Evolutionary conservation across 2,113 vertebrate species (phyloP), one percentile per base, ranked within the genome.

Genomic region (Thryonomys swinderianus): DNA sequence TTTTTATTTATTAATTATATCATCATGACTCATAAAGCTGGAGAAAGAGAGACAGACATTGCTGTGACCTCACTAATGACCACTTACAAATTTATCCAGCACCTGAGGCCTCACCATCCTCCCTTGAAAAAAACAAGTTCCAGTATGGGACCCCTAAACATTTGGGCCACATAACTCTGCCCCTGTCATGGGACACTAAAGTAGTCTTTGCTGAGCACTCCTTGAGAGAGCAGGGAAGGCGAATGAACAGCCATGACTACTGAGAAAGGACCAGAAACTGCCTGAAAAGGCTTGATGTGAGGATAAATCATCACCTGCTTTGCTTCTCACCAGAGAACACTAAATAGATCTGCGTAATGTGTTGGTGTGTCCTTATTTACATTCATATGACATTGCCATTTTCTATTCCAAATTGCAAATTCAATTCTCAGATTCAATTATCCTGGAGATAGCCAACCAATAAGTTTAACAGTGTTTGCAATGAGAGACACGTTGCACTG

Each of bases 391-490:
- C 76, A 88, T 90, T 90, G 87, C 86, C 53, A 76, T 81, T 93
- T 93, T 93, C 59, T 95, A 88, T 95, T 90, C 87, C 92, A 90
- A 90, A 95, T 95, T 89, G 81, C 81, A 88, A 78, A 95, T 95
- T 92, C 74, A 84, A 27, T 91, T 94, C 88, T 93, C 80, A 93
- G 67, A 93, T 95, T 93, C 90, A 92, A 37, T 96, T 95, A 92
- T 84, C 59, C 37, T 40, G 13, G 69, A 79, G 83, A 91, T 16
- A 85, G 69, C 37, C 82, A 76, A 59, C 92, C 88, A 95, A 48
- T 55, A 37, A 76, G 32, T 78, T 96, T 90, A 40, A 48, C 40
- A 55, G 71, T 21, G 8, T 91, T 71, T 37, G 69, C 69, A 94
- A 94, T 82, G 90, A 40, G 76, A 48, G 76, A 69, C 76, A 80